Conservation (phyloP, 2,888 invertebrate species). For the Eupsilia transversa region DNA sequence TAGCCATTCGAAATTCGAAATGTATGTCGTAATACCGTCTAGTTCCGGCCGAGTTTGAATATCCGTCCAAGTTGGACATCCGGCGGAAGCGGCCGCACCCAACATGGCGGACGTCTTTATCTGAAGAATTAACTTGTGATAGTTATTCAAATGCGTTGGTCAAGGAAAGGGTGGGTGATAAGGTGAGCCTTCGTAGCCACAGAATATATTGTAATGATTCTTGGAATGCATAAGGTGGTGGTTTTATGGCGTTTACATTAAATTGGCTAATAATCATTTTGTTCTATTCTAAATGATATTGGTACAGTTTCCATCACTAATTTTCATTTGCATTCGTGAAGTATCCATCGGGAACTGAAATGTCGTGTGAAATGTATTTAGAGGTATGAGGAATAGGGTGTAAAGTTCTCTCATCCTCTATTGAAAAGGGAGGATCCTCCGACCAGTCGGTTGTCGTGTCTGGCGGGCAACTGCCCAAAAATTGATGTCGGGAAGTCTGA, state of each 20-base stretch:
- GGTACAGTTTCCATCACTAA: background rate
- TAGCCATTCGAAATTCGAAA: constrained; percentile 87
- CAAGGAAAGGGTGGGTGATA: constrained; percentile 68
- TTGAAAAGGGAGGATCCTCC: too few species aligned
- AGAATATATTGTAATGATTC: constrained; percentile 54
- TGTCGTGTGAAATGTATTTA: too few species aligned
- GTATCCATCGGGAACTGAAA: too few species aligned
- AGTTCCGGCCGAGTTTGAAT: constrained; percentile 90
- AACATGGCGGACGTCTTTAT: constrained; percentile 88
- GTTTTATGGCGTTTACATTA: background rate
- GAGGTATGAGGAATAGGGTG: too few species aligned
- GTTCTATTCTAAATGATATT: background rate
- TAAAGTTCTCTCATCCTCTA: too few species aligned
- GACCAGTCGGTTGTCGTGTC: too few species aligned
- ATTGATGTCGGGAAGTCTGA: too few species aligned
- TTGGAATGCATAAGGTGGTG: constrained; percentile 8
- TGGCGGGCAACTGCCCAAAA: too few species aligned
- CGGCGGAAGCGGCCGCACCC: constrained; percentile 87
- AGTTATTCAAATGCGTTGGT: constrained; percentile 87
- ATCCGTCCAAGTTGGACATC: constrained; percentile 89
- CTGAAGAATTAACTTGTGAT: constrained; percentile 89
- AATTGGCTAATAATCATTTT: background rate
- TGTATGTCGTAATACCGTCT: constrained; percentile 89
- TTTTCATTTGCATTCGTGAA: too few species aligned
- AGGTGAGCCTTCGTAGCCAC: constrained; percentile 48